phyloP scores from a whole-genome alignment of 2,888 invertebrate species.

The Polydrusus pterygomalis region DNA sequence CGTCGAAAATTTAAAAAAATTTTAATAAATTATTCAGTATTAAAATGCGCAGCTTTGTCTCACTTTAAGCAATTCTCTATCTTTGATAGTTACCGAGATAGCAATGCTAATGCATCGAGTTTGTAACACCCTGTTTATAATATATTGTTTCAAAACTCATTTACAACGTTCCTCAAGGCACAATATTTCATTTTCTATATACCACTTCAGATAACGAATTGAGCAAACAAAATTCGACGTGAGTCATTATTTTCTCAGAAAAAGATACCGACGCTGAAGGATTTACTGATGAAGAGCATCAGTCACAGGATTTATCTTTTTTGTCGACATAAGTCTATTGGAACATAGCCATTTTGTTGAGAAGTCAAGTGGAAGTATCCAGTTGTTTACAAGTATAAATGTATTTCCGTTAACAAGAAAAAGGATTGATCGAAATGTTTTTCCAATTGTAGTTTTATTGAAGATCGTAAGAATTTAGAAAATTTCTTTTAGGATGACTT shows the following conservation, averaged over 20 bases:
- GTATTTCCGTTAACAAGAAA: conserved; percentile 35
- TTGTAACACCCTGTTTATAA: neutral
- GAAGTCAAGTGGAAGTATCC: conserved; percentile 38
- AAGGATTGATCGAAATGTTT: neutral
- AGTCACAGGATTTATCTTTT: conserved; percentile 53
- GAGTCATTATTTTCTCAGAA: conserved; percentile 46
- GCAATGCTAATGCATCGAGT: too few species aligned
- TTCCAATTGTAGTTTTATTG: neutral
- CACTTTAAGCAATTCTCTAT: too few species aligned
- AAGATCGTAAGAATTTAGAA: neutral
- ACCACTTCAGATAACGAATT: conserved; percentile 45
- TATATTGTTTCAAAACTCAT: conserved; percentile 3
- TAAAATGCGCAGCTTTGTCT: too few species aligned
- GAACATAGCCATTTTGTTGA: conserved; percentile 45
- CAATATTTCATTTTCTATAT: conserved; percentile 46
- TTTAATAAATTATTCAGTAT: too few species aligned
- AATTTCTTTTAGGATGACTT: too few species aligned
- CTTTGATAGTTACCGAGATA: too few species aligned
- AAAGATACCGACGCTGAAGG: conserved; percentile 45
- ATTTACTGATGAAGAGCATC: conserved; percentile 48
- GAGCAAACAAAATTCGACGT: conserved; percentile 40
- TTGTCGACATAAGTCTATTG: conserved; percentile 46
- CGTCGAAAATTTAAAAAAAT: too few species aligned
- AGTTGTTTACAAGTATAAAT: conserved; percentile 40
- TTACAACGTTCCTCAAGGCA: neutral